Evolutionary conservation across 2,113 vertebrate genomes (phyloP).

Genomic region (Platysteira castanea): DNA sequence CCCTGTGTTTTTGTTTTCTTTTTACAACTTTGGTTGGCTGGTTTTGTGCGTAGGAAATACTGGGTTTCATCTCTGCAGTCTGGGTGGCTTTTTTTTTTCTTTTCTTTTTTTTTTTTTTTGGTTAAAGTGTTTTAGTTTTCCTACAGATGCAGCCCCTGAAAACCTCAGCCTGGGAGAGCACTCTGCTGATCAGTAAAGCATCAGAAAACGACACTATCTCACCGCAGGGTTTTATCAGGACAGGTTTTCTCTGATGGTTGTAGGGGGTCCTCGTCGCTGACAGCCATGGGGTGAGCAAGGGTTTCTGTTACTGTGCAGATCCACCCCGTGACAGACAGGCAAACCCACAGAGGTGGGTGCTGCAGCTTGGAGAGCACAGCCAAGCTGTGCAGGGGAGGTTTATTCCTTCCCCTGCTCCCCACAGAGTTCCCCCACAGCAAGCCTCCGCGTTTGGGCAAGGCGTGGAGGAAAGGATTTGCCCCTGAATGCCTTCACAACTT

Average conservation of each 20-base stretch:
- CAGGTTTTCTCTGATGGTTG: background rate
- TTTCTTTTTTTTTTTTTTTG: no score
- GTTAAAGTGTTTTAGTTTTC: background rate
- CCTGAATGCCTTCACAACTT: conserved; percentile 9
- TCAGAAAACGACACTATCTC: accelerated
- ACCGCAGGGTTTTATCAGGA: background rate
- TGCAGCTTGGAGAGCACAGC: background rate
- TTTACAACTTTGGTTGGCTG: background rate
- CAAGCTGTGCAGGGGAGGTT: background rate
- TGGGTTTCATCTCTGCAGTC: background rate
- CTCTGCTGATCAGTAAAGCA: background rate
- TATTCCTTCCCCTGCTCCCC: background rate
- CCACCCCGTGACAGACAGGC: background rate
- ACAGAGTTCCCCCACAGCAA: background rate
- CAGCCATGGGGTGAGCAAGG: accelerated
- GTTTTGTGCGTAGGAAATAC: background rate
- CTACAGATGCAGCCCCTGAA: background rate
- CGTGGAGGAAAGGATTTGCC: conserved; percentile 37
- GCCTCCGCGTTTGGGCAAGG: background rate
- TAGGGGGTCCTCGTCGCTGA: background rate
- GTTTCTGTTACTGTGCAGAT: background rate
- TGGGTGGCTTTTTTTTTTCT: background rate
- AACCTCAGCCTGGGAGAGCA: background rate
- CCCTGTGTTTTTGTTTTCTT: background rate
- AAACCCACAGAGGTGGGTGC: background rate